phyloP scores from a whole-genome alignment of 2,113 vertebrate genomes.

The Sardina pilchardus region DNA sequence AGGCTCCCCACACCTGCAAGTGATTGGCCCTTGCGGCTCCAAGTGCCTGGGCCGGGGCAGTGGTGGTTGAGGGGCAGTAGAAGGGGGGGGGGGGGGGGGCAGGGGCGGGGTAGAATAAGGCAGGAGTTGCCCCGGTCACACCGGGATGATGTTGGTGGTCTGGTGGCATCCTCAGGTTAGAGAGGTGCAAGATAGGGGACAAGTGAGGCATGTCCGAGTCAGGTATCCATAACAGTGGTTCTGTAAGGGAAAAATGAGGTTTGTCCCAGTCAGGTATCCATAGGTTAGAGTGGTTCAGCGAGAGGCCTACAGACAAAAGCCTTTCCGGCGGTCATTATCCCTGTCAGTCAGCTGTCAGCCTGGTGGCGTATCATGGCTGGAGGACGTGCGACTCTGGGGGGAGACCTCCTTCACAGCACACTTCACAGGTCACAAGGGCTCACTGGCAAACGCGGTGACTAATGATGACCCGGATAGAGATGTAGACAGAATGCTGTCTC shows the following conservation, averaged over 20 bases:
- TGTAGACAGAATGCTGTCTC: conserved; percentile 13
- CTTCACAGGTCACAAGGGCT: neutral
- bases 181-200: too few species aligned
- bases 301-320: too few species aligned
- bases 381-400: neutral
- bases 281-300: too few species aligned
- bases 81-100: neutral
- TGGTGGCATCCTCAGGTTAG: too few species aligned
- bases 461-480: neutral
- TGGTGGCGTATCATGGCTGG: neutral
- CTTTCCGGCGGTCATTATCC: neutral
- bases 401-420: neutral
- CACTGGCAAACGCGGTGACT: neutral
- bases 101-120: neutral
- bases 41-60: neutral
- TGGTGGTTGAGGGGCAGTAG: neutral
- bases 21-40: conserved; percentile 21
- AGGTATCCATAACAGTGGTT: too few species aligned
- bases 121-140: neutral
- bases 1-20: conserved; percentile 42
- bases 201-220: too few species aligned
- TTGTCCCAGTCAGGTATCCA: too few species aligned
- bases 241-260: too few species aligned
- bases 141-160: neutral
- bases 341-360: neutral